Conservation (phyloP, 2,888 invertebrate species). For the Odontomyia ornata region DNA sequence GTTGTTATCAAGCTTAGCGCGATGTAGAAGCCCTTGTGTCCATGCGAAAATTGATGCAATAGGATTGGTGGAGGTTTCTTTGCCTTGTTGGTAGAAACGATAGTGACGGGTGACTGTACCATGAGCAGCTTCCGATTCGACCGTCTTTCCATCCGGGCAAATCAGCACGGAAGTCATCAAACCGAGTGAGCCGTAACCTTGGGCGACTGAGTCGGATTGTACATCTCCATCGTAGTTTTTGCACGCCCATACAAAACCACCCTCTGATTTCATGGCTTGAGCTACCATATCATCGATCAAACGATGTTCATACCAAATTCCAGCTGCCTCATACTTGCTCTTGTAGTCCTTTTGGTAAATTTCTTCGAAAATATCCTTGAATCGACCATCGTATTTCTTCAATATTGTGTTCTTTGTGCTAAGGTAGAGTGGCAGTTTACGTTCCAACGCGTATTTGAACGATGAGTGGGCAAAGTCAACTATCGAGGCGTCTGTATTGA, state of each 20-base stretch:
- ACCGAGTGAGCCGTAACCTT: slow-evolving; percentile 95
- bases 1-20: slow-evolving; percentile 94
- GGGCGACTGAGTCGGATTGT: slow-evolving; percentile 97
- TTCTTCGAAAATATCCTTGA: slow-evolving; percentile 97
- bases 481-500: slow-evolving; percentile 95
- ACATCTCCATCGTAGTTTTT: slow-evolving; percentile 99
- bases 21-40: slow-evolving; percentile 92
- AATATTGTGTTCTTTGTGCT: slow-evolving; percentile 98
- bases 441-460: slow-evolving; percentile 86
- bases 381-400: slow-evolving; percentile 95
- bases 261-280: slow-evolving; percentile 96
- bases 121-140: slow-evolving; percentile 98
- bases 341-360: slow-evolving; percentile 92
- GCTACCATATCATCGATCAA: slow-evolving; percentile 99
- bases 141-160: slow-evolving; percentile 97
- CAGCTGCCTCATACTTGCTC: slow-evolving; percentile 79
- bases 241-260: slow-evolving; percentile 99
- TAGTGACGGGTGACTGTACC: slow-evolving; percentile 96
- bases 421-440: slow-evolving; percentile 88
- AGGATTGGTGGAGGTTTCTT: slow-evolving; percentile 98
- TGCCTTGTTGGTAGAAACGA: slow-evolving; percentile 88
- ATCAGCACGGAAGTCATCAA: slow-evolving; percentile 98
- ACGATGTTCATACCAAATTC: slow-evolving; percentile 98
- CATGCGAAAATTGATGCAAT: slow-evolving; percentile 99
- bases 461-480: slow-evolving; percentile 94